Evolutionary conservation across 2,113 vertebrate species (phyloP).

Genomic region (Odocoileus hemionus): DNA sequence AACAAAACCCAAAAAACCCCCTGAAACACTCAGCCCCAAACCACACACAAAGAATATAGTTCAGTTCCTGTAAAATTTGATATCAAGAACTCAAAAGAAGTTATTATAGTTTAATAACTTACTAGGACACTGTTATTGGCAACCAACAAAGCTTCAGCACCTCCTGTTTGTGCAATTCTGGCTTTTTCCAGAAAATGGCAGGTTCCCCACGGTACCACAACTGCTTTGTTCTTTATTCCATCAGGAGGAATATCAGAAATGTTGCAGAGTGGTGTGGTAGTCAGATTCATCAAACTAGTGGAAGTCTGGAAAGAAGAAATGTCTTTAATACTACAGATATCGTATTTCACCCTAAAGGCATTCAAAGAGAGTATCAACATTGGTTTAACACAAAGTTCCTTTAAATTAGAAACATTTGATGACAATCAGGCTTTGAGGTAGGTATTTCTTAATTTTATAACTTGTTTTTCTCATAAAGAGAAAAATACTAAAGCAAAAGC

Average conservation of each 20-base stretch:
- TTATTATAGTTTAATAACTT: conserved; percentile 61
- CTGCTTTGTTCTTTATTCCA: conserved; percentile 81
- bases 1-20: neutral
- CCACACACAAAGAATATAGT: neutral
- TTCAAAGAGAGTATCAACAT: neutral
- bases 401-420: neutral
- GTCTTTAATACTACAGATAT: neutral
- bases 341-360: neutral
- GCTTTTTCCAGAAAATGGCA: conserved; percentile 90
- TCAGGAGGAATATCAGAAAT: conserved; percentile 73
- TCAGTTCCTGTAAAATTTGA: neutral
- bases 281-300: conserved; percentile 84
- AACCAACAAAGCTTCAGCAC: conserved; percentile 87
- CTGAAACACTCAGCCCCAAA: neutral
- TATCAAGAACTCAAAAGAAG: neutral
- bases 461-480: neutral
- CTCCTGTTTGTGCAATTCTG: conserved; percentile 82
- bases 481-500: neutral
- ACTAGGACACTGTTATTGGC: conserved; percentile 85
- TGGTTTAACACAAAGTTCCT: neutral
- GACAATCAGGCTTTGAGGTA: neutral
- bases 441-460: neutral
- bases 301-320: conserved; percentile 77
- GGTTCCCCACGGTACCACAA: conserved; percentile 87
- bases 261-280: conserved; percentile 83